phyloP scores from a whole-genome alignment of 2,888 invertebrate genomes.

The Adela reaumurella region DNA sequence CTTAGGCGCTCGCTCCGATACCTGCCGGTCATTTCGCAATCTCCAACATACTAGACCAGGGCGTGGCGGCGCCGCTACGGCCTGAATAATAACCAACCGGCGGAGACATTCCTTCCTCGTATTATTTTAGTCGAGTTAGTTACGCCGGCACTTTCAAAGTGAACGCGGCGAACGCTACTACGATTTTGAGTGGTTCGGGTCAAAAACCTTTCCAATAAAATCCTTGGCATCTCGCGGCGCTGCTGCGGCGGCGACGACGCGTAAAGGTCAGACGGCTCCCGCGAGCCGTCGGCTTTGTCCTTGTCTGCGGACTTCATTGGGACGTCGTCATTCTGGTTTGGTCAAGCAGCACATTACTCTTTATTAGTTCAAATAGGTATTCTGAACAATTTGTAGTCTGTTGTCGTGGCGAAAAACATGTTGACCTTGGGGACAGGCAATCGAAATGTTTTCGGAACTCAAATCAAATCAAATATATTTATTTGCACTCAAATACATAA shows the following conservation, averaged over 20 bases:
- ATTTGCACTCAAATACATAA: too few species aligned
- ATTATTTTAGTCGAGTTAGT: neutral
- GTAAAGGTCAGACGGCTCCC: neutral
- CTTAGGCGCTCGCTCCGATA: neutral
- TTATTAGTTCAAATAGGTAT: too few species aligned
- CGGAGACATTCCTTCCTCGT: neutral
- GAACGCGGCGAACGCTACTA: too few species aligned
- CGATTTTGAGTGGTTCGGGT: neutral
- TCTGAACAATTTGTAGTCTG: too few species aligned
- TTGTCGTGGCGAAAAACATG: too few species aligned
- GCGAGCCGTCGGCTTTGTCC: neutral
- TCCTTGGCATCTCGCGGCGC: neutral
- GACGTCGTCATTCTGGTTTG: too few species aligned
- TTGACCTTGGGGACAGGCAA: too few species aligned
- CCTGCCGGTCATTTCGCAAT: constrained; percentile 24
- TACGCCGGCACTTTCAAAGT: too few species aligned
- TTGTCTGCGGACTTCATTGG: neutral
- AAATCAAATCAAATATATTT: too few species aligned
- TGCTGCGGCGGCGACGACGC: neutral
- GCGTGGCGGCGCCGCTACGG: constrained; percentile 31
- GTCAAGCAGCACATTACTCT: too few species aligned
- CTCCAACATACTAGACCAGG: constrained; percentile 33
- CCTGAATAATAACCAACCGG: constrained; percentile 13
- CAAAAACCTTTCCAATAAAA: neutral
- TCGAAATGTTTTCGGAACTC: too few species aligned